Percentiles rank a stretch among this genome's conserved stretches.
phyloP scores from a whole-genome alignment of 2,113 vertebrate species.

The Chaetorhynchus papuensis region DNA sequence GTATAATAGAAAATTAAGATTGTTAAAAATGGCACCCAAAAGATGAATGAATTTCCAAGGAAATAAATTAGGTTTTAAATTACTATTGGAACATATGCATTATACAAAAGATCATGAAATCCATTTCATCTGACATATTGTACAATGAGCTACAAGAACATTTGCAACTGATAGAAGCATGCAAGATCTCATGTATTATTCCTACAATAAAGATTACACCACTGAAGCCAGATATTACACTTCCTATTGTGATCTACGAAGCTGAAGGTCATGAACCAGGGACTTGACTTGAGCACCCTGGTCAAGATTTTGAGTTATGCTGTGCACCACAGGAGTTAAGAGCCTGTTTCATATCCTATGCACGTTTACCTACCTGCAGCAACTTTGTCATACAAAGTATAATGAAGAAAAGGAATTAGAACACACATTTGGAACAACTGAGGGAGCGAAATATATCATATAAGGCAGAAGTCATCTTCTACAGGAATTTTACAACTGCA shows the following conservation, averaged over 20 bases:
- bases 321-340: background rate
- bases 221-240: background rate
- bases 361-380: background rate
- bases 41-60: constrained; percentile 57
- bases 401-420: background rate
- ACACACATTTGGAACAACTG: background rate
- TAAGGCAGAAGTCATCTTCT: background rate
- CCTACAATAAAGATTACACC: constrained; percentile 49
- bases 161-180: constrained; percentile 42
- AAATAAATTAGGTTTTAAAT: constrained; percentile 68
- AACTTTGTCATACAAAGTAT: background rate
- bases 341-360: background rate
- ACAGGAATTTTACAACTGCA: constrained; percentile 21
- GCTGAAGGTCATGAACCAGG: constrained; percentile 22
- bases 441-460: background rate
- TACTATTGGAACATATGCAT: constrained; percentile 63
- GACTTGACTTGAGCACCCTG: background rate
- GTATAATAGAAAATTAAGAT: constrained; percentile 48
- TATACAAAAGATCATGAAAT: constrained; percentile 64
- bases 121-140: constrained; percentile 58
- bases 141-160: constrained; percentile 50
- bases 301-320: background rate
- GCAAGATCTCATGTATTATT: constrained; percentile 51
- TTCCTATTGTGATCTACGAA: background rate
- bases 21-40: constrained; percentile 51